Conservation (phyloP, 2,113 vertebrate species). For the Aplodontia rufa region DNA sequence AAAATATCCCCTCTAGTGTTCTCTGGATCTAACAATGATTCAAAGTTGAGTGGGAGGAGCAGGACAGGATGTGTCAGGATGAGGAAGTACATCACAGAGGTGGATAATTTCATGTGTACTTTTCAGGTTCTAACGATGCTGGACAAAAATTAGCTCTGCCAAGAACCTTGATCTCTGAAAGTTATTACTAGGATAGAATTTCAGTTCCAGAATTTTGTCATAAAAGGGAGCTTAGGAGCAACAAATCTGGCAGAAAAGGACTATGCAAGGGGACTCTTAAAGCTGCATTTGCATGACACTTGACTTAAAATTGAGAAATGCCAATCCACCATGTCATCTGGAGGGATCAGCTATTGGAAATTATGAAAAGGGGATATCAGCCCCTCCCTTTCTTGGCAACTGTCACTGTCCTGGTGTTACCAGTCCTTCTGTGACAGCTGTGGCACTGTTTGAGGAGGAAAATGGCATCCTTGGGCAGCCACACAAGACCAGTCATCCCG, state of each 20-base stretch:
- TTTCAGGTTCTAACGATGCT: neutral
- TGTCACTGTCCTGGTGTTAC: neutral
- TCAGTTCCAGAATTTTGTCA: slow-evolving; percentile 1
- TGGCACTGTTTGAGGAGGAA: neutral
- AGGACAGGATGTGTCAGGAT: neutral
- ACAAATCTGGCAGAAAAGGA: neutral
- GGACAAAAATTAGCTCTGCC: neutral
- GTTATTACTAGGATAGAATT: neutral
- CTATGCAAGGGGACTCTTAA: neutral
- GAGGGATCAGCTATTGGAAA: neutral
- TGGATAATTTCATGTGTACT: neutral
- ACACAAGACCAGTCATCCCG: neutral
- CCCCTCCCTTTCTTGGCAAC: neutral
- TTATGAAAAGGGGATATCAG: neutral
- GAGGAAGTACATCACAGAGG: neutral
- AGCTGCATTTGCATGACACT: neutral
- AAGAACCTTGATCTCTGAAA: neutral
- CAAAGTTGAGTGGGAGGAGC: neutral
- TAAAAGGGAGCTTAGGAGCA: neutral
- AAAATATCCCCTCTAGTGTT: neutral
- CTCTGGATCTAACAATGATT: neutral
- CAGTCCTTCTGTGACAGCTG: neutral
- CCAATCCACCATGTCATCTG: neutral
- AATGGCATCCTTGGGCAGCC: neutral
- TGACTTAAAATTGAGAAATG: neutral